phyloP scores from a whole-genome alignment of 2,797 vertebrate genomes.

The Betta splendens region DNA sequence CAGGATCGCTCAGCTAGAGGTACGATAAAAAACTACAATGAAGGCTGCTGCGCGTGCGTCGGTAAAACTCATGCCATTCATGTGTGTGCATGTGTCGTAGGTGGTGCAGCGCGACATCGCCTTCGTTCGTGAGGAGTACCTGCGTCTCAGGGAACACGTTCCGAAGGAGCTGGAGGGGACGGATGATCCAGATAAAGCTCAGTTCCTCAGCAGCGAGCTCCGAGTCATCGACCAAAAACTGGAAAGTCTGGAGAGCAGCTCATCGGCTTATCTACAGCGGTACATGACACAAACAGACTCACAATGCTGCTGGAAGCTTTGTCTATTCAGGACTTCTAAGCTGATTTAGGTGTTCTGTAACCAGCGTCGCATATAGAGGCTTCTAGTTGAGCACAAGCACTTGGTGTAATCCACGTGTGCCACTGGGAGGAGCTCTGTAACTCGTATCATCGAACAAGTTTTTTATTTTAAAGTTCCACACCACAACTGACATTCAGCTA shows the following conservation, averaged over 20 bases:
- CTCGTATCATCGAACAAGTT: no score
- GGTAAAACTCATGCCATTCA: not conserved
- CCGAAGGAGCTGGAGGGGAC: slow-evolving; percentile 79
- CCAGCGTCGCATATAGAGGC: not conserved
- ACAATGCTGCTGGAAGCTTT: not conserved
- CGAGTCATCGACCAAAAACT: slow-evolving; percentile 86
- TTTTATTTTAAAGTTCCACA: no score
- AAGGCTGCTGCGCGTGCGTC: not conserved
- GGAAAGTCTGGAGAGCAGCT: slow-evolving; percentile 86
- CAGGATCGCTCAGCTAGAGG: slow-evolving; percentile 89
- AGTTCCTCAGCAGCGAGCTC: slow-evolving; percentile 89
- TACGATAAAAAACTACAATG: slow-evolving; percentile 53
- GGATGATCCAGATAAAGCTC: slow-evolving; percentile 88
- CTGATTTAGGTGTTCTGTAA: not conserved
- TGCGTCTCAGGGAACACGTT: slow-evolving; percentile 84
- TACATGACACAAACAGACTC: slow-evolving; percentile 48
- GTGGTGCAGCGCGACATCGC: slow-evolving; percentile 85
- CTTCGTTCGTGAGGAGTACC: slow-evolving; percentile 82
- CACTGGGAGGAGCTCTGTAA: not conserved
- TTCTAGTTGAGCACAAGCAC: not conserved
- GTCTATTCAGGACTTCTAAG: not conserved
- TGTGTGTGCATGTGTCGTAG: slow-evolving; percentile 67
- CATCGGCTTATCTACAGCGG: slow-evolving; percentile 88
- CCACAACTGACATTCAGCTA: no score
- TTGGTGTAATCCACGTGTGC: not conserved